Evolutionary conservation across 2,888 invertebrate genomes (phyloP).

Genomic region (Pecten maximus): DNA sequence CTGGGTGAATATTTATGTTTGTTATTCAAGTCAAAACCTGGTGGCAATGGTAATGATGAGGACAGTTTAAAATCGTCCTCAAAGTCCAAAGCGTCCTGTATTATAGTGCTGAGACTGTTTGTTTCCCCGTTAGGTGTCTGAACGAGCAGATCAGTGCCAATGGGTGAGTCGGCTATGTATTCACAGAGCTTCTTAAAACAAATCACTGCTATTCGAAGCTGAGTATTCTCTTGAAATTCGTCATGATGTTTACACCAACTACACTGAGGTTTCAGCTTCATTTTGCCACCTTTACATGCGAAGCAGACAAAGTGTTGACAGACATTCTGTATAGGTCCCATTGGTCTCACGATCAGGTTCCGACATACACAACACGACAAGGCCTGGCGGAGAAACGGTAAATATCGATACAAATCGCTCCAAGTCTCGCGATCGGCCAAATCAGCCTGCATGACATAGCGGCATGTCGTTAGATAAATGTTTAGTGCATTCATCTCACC

Average conservation of each 20-base stretch:
- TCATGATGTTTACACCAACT: constrained; percentile 92
- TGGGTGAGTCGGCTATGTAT: constrained; percentile 86
- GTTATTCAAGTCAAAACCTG: background rate
- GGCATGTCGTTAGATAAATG: constrained; percentile 91
- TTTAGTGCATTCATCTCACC: constrained; percentile 89
- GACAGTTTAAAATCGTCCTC: constrained; percentile 62
- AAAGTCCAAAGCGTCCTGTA: constrained; percentile 74
- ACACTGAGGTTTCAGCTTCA: constrained; percentile 92
- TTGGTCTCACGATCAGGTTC: constrained; percentile 91
- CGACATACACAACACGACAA: constrained; percentile 95
- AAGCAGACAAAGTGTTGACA: constrained; percentile 96
- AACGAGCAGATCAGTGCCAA: constrained; percentile 64
- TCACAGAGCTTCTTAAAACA: constrained; percentile 95
- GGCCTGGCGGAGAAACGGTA: constrained; percentile 93
- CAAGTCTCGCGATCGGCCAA: constrained; percentile 87
- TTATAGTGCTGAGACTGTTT: constrained; percentile 69
- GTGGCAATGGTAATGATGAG: constrained; percentile 40
- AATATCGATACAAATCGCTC: constrained; percentile 91
- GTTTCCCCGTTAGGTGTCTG: constrained; percentile 70
- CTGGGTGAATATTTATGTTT: background rate
- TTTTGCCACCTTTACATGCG: constrained; percentile 91
- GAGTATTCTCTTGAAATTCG: constrained; percentile 91
- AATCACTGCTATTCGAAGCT: constrained; percentile 90
- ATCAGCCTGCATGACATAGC: constrained; percentile 90
- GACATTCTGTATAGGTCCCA: constrained; percentile 88